Conservation (phyloP, 2,888 invertebrate species). For the Tribolium freemani region DNA sequence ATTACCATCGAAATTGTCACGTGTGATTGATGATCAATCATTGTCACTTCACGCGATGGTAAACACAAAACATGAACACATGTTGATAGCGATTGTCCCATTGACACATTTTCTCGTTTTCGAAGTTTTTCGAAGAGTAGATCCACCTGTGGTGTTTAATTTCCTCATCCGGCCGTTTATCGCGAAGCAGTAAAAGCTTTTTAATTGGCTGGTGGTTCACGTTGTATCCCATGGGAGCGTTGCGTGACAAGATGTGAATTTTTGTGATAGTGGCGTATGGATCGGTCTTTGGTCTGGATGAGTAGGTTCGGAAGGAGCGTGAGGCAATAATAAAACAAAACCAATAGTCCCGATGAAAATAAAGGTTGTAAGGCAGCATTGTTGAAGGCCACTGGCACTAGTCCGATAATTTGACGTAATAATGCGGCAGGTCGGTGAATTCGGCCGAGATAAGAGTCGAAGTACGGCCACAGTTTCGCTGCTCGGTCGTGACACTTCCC, state of each 20-base stretch:
- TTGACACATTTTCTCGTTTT: neutral
- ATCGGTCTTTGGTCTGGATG: constrained; percentile 16
- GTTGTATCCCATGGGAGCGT: neutral
- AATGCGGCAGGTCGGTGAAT: constrained; percentile 61
- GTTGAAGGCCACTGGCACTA: constrained; percentile 53
- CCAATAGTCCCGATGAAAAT: constrained; percentile 48
- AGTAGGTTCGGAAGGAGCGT: constrained; percentile 20
- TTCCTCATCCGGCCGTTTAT: neutral
- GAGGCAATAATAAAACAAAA: constrained; percentile 47
- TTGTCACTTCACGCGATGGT: neutral
- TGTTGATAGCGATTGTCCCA: neutral
- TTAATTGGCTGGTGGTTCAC: neutral
- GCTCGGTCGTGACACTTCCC: constrained; percentile 61
- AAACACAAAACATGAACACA: neutral
- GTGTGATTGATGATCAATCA: neutral
- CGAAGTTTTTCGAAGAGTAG: neutral
- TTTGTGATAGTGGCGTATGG: neutral
- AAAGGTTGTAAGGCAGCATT: constrained; percentile 47
- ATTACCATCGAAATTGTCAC: neutral
- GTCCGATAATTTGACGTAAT: constrained; percentile 64
- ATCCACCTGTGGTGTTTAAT: constrained; percentile 1
- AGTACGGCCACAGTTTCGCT: constrained; percentile 50
- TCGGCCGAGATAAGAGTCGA: constrained; percentile 51
- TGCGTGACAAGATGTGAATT: neutral
- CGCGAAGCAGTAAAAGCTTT: neutral